These are phyloP conservation scores for Plemyria rubiginata DNA, from an alignment of 2,888 invertebrate species.

Conservation along the genomic window DNA sequence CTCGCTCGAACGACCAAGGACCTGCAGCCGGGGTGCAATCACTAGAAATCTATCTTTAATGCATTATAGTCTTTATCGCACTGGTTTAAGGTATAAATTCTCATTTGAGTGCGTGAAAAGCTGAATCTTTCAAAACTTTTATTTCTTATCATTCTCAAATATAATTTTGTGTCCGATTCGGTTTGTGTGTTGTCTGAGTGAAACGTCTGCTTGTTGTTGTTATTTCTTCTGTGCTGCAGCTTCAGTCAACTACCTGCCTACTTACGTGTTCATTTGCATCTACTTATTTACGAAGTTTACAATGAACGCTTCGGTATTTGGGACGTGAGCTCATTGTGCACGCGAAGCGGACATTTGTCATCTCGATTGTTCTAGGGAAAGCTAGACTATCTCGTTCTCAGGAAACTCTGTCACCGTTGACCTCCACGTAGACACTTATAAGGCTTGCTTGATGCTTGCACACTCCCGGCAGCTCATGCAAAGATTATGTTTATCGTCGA, in stretches of 20 bases:
- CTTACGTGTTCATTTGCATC: conserved; percentile 53
- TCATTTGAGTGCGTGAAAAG: neutral
- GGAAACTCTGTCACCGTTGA: conserved; percentile 24
- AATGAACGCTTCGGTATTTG: conserved; percentile 58
- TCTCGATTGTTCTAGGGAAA: conserved; percentile 40
- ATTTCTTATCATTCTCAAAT: neutral
- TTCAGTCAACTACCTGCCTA: conserved; percentile 45
- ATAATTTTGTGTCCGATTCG: neutral
- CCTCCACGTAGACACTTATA: conserved; percentile 30
- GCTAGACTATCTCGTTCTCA: conserved; percentile 28
- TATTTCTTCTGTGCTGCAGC: conserved; percentile 33
- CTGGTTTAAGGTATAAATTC: neutral
- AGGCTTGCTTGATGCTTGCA: conserved; percentile 8
- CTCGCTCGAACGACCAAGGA: conserved; percentile 50
- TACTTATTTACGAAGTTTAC: conserved; percentile 51
- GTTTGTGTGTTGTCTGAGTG: conserved; percentile 1
- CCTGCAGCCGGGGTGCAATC: conserved; percentile 34
- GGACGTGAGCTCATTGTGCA: conserved; percentile 52
- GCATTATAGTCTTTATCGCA: neutral
- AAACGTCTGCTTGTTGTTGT: neutral
- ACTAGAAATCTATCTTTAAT: neutral
- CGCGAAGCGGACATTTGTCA: conserved; percentile 35
- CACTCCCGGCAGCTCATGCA: neutral
- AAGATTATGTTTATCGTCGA: neutral
- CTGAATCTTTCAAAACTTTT: neutral